Evolutionary conservation across 2,113 vertebrate genomes (phyloP).

Genomic region (Echinops telfairi): DNA sequence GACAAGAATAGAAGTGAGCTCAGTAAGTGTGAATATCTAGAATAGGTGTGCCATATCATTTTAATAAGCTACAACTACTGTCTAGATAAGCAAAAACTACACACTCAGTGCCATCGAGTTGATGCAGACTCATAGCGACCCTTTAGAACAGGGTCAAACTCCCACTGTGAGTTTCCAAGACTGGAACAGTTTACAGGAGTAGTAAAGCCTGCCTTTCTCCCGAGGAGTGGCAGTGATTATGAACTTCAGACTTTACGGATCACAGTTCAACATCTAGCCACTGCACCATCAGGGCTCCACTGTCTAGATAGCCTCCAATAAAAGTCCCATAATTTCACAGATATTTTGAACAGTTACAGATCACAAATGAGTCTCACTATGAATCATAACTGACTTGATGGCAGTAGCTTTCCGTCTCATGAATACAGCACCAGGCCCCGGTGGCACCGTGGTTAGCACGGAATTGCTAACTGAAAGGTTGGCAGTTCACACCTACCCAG

Average conservation of each 20-base stretch:
- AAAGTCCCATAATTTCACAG: slow-evolving; percentile 15
- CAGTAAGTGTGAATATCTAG: slow-evolving; percentile 23
- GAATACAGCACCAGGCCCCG: no score
- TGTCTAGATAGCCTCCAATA: slow-evolving; percentile 1
- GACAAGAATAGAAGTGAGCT: slow-evolving; percentile 17
- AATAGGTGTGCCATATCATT: slow-evolving; percentile 14
- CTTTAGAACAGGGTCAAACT: no score
- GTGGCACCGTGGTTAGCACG: neutral
- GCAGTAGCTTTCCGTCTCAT: no score
- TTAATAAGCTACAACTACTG: slow-evolving; percentile 38
- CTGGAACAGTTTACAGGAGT: no score
- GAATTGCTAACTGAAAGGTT: neutral
- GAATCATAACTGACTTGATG: no score
- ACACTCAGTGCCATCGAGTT: no score
- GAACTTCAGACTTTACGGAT: no score
- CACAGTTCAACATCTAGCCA: no score
- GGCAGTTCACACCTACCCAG: neutral
- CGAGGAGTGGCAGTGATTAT: no score
- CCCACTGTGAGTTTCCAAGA: no score
- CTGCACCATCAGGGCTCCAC: neutral
- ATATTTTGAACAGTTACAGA: slow-evolving; percentile 20
- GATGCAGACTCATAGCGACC: no score
- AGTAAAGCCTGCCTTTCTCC: no score
- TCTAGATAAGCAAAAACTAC: neutral
- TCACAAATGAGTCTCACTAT: neutral